Evolutionary conservation across 2,888 invertebrate species (phyloP).

Genomic region (Crocallis elinguaria): DNA sequence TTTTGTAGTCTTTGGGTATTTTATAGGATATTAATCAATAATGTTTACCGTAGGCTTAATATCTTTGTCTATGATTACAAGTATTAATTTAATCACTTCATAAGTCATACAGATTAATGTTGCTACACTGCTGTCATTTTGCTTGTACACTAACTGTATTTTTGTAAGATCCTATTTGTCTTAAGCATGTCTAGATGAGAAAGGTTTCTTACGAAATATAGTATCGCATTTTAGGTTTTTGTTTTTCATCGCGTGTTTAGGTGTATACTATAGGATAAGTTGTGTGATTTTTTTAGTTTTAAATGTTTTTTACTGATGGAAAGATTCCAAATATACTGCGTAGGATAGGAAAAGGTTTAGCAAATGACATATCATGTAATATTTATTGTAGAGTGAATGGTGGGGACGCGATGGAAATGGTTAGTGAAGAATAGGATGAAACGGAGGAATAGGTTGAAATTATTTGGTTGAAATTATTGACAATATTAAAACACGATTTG

Average conservation of each 20-base stretch:
- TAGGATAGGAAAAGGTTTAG: constrained; percentile 69
- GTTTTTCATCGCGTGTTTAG: constrained; percentile 62
- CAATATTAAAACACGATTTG: constrained; percentile 71
- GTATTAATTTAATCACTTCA: constrained; percentile 60
- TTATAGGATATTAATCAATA: constrained; percentile 73
- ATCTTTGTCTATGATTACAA: constrained; percentile 30
- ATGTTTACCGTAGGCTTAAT: constrained; percentile 48
- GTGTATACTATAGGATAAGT: constrained; percentile 70
- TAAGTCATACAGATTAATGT: constrained; percentile 60
- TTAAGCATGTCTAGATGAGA: constrained; percentile 17
- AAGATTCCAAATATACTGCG: constrained; percentile 79
- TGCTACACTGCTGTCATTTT: constrained; percentile 44
- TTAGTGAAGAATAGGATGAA: constrained; percentile 67
- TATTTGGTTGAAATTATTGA: constrained; percentile 71
- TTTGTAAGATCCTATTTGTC: constrained; percentile 25
- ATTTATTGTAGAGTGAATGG: constrained; percentile 58
- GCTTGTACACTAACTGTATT: constrained; percentile 27
- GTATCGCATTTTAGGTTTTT: constrained; percentile 36
- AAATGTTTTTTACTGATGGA: constrained; percentile 74
- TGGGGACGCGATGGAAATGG: constrained; percentile 45
- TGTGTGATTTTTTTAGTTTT: constrained; percentile 80
- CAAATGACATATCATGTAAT: constrained; percentile 83
- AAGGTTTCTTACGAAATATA: constrained; percentile 21
- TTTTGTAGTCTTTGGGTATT: constrained; percentile 68
- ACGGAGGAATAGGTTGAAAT: constrained; percentile 56